Conservation (phyloP, 1,140 invertebrate genomes). For the Arion vulgaris region DNA sequence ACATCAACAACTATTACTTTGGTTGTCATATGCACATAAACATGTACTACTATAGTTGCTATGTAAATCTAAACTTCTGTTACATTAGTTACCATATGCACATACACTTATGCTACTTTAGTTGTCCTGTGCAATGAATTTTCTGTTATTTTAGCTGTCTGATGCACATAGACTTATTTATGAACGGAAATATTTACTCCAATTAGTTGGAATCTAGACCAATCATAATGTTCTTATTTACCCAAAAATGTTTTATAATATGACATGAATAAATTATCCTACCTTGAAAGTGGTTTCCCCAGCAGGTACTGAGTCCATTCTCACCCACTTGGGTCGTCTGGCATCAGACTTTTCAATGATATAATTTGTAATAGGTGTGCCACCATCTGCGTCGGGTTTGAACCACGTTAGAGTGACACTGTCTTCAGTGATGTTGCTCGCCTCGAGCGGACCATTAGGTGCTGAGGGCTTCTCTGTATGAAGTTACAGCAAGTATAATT, state of each 20-base stretch:
- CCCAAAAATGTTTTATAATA: background rate
- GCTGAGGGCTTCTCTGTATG: slow-evolving; percentile 81
- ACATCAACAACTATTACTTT: too few species aligned
- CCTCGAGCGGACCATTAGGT: slow-evolving; percentile 93
- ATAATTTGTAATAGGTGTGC: slow-evolving; percentile 90
- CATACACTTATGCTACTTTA: too few species aligned
- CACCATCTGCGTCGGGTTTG: slow-evolving; percentile 91
- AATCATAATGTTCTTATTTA: too few species aligned
- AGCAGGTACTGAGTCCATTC: slow-evolving; percentile 82
- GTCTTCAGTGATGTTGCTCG: slow-evolving; percentile 93
- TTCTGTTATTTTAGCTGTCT: too few species aligned
- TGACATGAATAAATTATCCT: background rate
- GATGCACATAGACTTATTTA: too few species aligned
- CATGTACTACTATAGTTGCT: too few species aligned
- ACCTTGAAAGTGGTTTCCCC: slow-evolving; percentile 40
- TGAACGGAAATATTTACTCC: too few species aligned
- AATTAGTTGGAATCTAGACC: too few species aligned
- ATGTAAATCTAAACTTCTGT: too few species aligned
- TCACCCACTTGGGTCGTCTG: slow-evolving; percentile 82
- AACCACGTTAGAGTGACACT: slow-evolving; percentile 90
- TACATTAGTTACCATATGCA: too few species aligned
- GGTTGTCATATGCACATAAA: too few species aligned
- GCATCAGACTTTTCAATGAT: slow-evolving; percentile 96
- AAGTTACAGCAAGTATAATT: background rate
- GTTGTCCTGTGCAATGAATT: too few species aligned